Conservation (phyloP, 2,797 vertebrate genomes). For the Mus caroli region DNA sequence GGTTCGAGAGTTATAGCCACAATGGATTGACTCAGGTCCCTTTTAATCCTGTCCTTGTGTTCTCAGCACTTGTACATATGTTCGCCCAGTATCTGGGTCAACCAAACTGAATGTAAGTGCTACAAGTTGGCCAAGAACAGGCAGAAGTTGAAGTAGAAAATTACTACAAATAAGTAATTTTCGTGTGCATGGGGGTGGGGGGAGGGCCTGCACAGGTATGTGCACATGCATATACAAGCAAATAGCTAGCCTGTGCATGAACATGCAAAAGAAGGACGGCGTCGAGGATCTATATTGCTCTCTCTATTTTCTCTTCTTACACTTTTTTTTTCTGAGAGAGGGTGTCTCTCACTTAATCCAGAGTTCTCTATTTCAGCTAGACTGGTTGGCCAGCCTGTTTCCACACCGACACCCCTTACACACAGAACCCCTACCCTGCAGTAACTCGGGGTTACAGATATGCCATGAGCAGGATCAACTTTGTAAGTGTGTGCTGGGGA, state of each 20-base stretch:
- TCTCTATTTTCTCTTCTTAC: not conserved
- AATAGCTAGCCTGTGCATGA: not conserved
- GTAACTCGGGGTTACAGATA: not conserved
- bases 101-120: not conserved
- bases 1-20: not conserved
- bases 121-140: slow-evolving; percentile 38
- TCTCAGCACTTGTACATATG: not conserved
- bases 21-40: not conserved
- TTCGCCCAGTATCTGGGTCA: not conserved
- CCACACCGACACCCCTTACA: not conserved
- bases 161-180: slow-evolving; percentile 37
- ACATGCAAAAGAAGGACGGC: not conserved
- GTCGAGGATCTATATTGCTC: not conserved
- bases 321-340: not conserved
- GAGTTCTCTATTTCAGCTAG: not conserved
- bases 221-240: not conserved
- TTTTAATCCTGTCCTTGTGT: not conserved
- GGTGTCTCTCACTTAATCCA: not conserved
- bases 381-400: not conserved
- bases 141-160: slow-evolving; percentile 52
- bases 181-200: not conserved
- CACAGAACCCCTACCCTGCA: not conserved
- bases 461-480: not conserved
- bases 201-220: rapidly evolving
- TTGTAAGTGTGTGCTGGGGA: not conserved